Conservation (phyloP, 2,113 vertebrate genomes). For the Mungos mungo region DNA sequence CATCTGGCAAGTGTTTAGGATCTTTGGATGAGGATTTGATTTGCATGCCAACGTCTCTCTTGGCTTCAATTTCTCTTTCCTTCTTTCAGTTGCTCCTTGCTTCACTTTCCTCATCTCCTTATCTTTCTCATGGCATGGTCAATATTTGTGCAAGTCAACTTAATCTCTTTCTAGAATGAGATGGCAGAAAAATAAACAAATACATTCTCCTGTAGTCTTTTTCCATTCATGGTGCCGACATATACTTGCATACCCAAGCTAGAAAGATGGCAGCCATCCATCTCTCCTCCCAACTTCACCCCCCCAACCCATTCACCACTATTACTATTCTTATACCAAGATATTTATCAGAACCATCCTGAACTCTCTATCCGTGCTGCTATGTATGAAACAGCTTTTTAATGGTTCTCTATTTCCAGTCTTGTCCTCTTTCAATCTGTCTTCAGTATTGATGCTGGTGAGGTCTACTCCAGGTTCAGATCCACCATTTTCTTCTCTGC, state of each 20-base stretch:
- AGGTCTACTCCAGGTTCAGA: background rate
- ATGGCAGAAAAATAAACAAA: background rate
- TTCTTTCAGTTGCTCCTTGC: background rate
- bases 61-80: background rate
- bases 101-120: background rate
- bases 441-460: background rate
- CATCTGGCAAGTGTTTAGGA: background rate
- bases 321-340: background rate
- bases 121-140: background rate
- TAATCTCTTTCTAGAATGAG: background rate
- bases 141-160: background rate
- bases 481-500: background rate
- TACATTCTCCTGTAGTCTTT: background rate
- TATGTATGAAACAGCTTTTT: background rate
- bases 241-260: background rate
- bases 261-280: background rate
- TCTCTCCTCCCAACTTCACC: background rate
- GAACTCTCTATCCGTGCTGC: background rate
- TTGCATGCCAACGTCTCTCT: rapidly evolving
- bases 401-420: background rate
- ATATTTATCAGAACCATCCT: background rate
- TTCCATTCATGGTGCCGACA: background rate
- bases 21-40: background rate
- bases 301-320: background rate
- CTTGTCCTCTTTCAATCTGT: background rate